Percentiles rank a stretch among this genome's conserved stretches.
phyloP scores from a whole-genome alignment of 1,140 invertebrate genomes.

The Euborellia annulipes region DNA sequence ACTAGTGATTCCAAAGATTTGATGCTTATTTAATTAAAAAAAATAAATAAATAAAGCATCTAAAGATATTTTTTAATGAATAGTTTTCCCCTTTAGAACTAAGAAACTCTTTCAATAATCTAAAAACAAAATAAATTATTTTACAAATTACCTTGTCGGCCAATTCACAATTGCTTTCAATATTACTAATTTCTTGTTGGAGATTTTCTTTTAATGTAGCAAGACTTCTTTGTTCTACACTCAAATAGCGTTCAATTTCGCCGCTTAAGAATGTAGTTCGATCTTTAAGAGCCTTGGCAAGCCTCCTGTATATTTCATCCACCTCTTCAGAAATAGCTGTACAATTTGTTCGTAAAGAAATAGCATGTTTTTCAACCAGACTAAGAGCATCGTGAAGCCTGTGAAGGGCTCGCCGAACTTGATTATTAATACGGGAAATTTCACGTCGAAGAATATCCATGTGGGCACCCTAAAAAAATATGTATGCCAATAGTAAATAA shows the following conservation, averaged over 20 bases:
- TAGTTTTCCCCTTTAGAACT: no score
- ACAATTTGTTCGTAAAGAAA: conserved; percentile 70
- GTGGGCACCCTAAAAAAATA: conserved; percentile 58
- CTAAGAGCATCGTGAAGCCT: conserved; percentile 68
- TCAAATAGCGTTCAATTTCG: conserved; percentile 78
- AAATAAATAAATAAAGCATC: no score
- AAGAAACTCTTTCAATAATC: no score
- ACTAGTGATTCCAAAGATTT: no score
- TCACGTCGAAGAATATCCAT: conserved; percentile 89
- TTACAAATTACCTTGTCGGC: conserved; percentile 77
- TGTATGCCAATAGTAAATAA: no score
- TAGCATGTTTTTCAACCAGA: conserved; percentile 70
- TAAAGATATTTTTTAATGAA: no score
- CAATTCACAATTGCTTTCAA: conserved; percentile 86
- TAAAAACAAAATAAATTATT: no score
- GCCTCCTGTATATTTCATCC: conserved; percentile 75
- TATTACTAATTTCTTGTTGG: conserved; percentile 82
- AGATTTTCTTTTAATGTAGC: conserved; percentile 80
- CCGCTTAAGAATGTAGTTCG: conserved; percentile 72
- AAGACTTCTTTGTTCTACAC: conserved; percentile 65
- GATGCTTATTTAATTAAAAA: no score
- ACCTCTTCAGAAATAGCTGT: conserved; percentile 77
- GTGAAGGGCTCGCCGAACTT: conserved; percentile 69
- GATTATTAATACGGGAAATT: conserved; percentile 84
- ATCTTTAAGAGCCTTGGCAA: conserved; percentile 82